Evolutionary conservation across 2,113 vertebrate species (phyloP).

Genomic region (Burhinus oedicnemus): DNA sequence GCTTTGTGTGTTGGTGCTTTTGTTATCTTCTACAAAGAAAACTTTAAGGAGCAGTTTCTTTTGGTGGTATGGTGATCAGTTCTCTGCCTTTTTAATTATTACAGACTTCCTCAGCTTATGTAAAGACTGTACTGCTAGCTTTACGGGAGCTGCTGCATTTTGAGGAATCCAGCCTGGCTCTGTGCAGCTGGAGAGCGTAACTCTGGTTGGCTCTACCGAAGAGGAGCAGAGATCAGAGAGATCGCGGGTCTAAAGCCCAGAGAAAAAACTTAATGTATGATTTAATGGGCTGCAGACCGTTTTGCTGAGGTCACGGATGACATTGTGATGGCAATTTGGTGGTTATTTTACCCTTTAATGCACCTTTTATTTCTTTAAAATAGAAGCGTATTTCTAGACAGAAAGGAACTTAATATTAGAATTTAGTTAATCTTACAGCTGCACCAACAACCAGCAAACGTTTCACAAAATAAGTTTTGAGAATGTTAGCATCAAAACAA

Average conservation of each 20-base stretch:
- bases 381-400: not conserved
- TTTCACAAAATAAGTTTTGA: not conserved
- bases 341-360: not conserved
- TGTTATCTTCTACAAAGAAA: not conserved
- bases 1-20: not conserved
- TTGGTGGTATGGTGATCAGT: not conserved
- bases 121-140: not conserved
- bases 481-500: not conserved
- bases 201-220: not conserved
- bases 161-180: not conserved
- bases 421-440: not conserved
- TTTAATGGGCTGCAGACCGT: not conserved
- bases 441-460: not conserved
- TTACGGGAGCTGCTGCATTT: not conserved
- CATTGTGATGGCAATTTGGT: not conserved
- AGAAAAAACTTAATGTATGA: not conserved
- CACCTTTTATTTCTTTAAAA: not conserved
- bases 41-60: not conserved
- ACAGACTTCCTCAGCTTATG: not conserved
- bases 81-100: not conserved
- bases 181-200: not conserved
- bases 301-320: not conserved
- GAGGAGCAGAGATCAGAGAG: not conserved
- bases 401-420: not conserved
- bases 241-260: not conserved